Base-by-base conservation (phyloP, 2,888 invertebrate species). In the Eucriotettix oculatus region DNA sequence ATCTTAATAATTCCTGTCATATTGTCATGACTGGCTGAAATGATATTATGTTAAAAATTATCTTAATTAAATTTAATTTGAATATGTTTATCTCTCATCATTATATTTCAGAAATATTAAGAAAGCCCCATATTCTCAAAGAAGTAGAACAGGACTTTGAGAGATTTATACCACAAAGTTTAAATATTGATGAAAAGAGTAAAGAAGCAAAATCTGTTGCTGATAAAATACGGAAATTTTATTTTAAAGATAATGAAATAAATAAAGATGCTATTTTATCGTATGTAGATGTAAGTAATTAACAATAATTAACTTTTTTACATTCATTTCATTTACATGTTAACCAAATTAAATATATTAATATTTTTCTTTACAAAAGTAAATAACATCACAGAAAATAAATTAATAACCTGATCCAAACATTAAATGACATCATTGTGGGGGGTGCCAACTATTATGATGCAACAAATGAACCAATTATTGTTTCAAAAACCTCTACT, bases 31-130 rank as follows among this genome's bases (percentile, higher is more conserved):
- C 29, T 29, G 29, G 7, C 29, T 29, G 29, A 29, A 29, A 29
- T 2, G 29, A 29, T 29, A 29, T 29, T 29, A 29, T 29, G 29
- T 29, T 29, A 29, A 29, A 29, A 29, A 5, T 29, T 29, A 5
- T 48, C 48, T 48, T n/a, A 5, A 9, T 2, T 12, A 16, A 48
- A 1, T 48, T 48, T 5, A 48, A 16, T 48, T 48, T 48, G 12
- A 48, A n/a, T 5, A 16, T 48, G 53, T 14, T 12, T 52, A 9
- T 55, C n/a, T 16, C 17, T 63, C n/a, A 16, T 58, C 69, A 57
- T 71, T 56, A 73, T 73, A 44, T 55, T 55, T 29, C 41, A 55
- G 55, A 14, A 14, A 41, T 55, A 14, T n/a, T 55, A 14, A 55
- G 40, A 40, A 16, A 55, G 11, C 55, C 55, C 9, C 40, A 14